These are phyloP conservation scores for Sthenelais limicola DNA, from an alignment of 2,888 invertebrate genomes.

Conservation along the genomic window DNA sequence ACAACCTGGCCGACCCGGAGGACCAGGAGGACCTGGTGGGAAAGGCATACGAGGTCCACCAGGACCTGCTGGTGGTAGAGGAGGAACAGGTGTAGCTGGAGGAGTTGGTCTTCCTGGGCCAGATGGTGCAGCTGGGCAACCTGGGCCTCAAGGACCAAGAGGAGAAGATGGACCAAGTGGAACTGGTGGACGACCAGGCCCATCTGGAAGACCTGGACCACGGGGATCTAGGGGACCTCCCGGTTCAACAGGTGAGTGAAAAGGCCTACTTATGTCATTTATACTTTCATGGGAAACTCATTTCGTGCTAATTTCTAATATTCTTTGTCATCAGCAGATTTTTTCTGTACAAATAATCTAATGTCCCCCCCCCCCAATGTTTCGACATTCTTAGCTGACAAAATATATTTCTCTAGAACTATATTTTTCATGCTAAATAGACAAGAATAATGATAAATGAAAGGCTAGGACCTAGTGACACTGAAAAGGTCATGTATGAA, in stretches of 20 bases:
- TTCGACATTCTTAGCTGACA: no score
- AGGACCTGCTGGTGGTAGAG: constrained; percentile 12
- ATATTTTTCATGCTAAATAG: no score
- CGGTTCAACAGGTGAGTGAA: constrained; percentile 19
- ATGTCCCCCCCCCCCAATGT: no score
- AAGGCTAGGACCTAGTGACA: no score
- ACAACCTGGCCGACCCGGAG: constrained; percentile 43
- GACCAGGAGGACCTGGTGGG: constrained; percentile 41
- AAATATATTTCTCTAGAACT: no score
- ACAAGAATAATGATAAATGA: no score
- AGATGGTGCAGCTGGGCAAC: constrained; percentile 32
- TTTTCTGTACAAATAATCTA: no score
- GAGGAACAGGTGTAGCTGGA: constrained; percentile 40
- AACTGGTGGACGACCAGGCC: constrained; percentile 14
- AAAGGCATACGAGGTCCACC: constrained; percentile 48
- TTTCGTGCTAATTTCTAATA: no score
- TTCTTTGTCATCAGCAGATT: no score
- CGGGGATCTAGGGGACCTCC: constrained; percentile 41
- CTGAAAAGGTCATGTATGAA: no score
- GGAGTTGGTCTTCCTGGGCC: constrained; percentile 42
- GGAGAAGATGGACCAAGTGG: constrained; percentile 40
- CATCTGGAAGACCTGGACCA: constrained; percentile 39
- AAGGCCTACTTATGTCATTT: no score
- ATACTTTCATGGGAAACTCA: no score
- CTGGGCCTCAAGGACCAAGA: constrained; percentile 43